These are phyloP conservation scores for Coccyzus lansbergi DNA, from an alignment of 2,797 vertebrate genomes.

Conservation along the genomic window DNA sequence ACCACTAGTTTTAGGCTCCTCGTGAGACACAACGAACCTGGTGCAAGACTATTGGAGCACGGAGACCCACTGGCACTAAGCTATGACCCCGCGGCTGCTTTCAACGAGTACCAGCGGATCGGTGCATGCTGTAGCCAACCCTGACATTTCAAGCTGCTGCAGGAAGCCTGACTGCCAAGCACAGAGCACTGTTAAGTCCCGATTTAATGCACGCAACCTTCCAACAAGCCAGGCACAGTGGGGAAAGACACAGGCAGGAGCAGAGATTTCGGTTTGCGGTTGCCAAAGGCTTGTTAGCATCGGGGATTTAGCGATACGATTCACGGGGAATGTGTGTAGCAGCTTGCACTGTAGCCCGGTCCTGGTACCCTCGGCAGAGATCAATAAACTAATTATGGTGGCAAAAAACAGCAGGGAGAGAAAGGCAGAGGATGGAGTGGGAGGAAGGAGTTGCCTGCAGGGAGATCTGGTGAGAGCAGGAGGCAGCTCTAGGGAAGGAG, in stretches of 20 bases:
- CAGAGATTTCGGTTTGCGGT: accelerated
- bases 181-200: not conserved
- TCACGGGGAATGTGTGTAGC: not conserved
- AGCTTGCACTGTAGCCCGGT: not conserved
- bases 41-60: accelerated
- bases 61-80: not conserved
- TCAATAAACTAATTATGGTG: not conserved
- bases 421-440: not conserved
- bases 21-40: accelerated
- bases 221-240: not conserved
- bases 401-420: not conserved
- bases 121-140: not conserved
- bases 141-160: not conserved
- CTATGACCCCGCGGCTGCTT: not conserved
- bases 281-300: not conserved
- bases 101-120: no score
- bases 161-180: not conserved
- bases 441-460: not conserved
- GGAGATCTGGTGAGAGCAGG: not conserved
- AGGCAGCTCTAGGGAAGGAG: not conserved
- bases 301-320: not conserved
- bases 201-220: accelerated
- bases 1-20: accelerated
- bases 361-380: not conserved
- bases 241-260: not conserved